Percentiles rank a stretch among this genome's conserved stretches.
phyloP scores from a whole-genome alignment of 1,140 invertebrate species.

The Chironomus tepperi region DNA sequence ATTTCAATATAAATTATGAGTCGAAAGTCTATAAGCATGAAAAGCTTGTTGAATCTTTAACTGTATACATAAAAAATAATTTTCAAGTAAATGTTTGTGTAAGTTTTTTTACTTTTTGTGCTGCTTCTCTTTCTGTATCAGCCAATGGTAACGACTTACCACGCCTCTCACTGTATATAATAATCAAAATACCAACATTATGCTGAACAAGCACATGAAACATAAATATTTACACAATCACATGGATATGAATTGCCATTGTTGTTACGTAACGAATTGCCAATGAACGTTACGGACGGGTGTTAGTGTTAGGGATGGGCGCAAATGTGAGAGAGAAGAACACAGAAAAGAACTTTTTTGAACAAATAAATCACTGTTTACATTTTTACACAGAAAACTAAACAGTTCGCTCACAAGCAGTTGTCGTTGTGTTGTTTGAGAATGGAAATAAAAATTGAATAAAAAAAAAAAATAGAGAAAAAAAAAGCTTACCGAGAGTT shows the following conservation, averaged over 20 bases:
- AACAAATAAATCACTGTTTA: conserved; percentile 23
- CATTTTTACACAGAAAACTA: not conserved
- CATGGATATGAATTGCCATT: not conserved
- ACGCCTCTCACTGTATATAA: not conserved
- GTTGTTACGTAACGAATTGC: conserved; percentile 22
- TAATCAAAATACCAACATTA: conserved; percentile 19
- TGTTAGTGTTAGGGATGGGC: not conserved
- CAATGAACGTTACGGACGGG: not conserved
- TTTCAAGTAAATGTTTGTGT: conserved; percentile 20
- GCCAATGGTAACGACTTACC: not conserved
- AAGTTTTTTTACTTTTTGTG: not conserved
- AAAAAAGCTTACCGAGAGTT: conserved; percentile 1
- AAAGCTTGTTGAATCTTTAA: not conserved
- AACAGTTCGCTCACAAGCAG: not conserved
- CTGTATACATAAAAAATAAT: conserved; percentile 10
- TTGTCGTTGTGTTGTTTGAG: not conserved
- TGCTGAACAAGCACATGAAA: not conserved
- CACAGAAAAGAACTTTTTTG: not conserved
- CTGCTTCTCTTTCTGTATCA: not conserved
- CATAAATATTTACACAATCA: conserved; percentile 23
- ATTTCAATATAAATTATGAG: not conserved
- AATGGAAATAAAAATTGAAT: conserved; percentile 4
- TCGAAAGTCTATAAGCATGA: not conserved
- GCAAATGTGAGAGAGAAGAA: not conserved
- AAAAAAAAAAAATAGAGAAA: conserved; percentile 1